Evolutionary conservation across 2,797 vertebrate genomes (phyloP), one percentile per base, ranked within the genome.

Genomic region (Rhinogobio ventralis): DNA sequence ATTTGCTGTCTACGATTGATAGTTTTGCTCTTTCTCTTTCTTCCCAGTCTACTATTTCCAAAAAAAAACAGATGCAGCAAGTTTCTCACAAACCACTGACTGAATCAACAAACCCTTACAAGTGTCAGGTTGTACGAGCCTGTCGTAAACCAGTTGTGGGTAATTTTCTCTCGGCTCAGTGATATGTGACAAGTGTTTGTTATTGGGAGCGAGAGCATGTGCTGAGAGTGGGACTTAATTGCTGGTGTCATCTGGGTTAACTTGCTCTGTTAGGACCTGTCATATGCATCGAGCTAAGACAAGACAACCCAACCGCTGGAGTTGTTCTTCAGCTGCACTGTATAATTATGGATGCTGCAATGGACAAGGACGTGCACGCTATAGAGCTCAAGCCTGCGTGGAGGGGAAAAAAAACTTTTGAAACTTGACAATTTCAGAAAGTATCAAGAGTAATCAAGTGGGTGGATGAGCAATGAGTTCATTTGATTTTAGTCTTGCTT

Each of bases 201-300:
- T 78, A 79, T 85, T 33, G 45, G 76, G 53, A 73, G 28, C 66
- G 66, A 84, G 83, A 84, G 67, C 76, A 79, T 79, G 55, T 36
- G 76, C 83, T 51, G 67, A 79, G 53, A 39, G 76, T 85, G 68
- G 83, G 68, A 79, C 67, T 85, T 79, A 85, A 85, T 85, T 72
- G 76, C 83, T 79, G 83, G 67, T 79, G 83, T 85, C 83, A 73
- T 85, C 83, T 72, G 76, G 76, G 83, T 79, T 72, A 85, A 85
- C 76, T 85, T 79, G 75, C 83, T 79, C 66, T 72, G 83, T 85
- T 85, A 79, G 68, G 83, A 79, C 67, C 83, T 64, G 83, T 73
- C 76, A 85, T 73, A 53, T 42, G 45, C 10, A 79, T 42, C 42
- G 30, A 78, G 83, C 83, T 79, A 71, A 72, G 68, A 73, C 76